Base-by-base conservation (phyloP, 35 echinoderm and acorn worm species). In the Eucidaris tribuloides region DNA sequence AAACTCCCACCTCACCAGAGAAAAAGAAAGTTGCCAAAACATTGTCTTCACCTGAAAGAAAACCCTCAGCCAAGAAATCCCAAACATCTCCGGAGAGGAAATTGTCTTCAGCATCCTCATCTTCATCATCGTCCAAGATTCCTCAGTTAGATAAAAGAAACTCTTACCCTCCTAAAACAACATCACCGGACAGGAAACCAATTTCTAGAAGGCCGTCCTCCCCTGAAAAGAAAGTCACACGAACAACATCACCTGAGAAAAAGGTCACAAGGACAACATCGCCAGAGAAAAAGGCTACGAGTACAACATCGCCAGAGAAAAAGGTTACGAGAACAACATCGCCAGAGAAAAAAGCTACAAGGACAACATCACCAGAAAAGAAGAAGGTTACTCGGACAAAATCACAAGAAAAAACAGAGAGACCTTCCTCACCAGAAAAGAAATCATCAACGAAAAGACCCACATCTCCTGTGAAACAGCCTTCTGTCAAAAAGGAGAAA, bases 101-200 rank as follows among this genome's bases (percentile, higher is more conserved):
- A 5, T 22, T 74, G 35, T 74, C 68, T 3, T 74, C 68, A 3
- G 68, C 34, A 24, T 74, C 68, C 18, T 74, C 68, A 38, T 29
- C 65, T 9, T 74, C 68, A 74, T 38, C 68, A 3, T 74, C 68
- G 24, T 9, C 68, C 34, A 74, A 74, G 37, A 24, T n/a, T 41
- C 24, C 34, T 44, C 68, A 74, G n/a, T n/a, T 74, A 42, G 68
- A 74, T 74, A 74, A 74, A 40, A 74, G 68, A 23, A 74, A n/a
- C 1, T 74, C 68, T 42, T 74, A 74, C 44, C 68, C 68, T 13
- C 28, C 68, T 35, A 74, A 74, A 36, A 38, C 68, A 44, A 44
- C 68, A 3, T 74, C 68, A 7, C 68, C 68, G 9, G 68, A 74
- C 44, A 74, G 68, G 68, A 74, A 74, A 17, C 68, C 68, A 6